Base-by-base conservation (phyloP, 2,888 invertebrate species). In the Drosophila mercatorum region DNA sequence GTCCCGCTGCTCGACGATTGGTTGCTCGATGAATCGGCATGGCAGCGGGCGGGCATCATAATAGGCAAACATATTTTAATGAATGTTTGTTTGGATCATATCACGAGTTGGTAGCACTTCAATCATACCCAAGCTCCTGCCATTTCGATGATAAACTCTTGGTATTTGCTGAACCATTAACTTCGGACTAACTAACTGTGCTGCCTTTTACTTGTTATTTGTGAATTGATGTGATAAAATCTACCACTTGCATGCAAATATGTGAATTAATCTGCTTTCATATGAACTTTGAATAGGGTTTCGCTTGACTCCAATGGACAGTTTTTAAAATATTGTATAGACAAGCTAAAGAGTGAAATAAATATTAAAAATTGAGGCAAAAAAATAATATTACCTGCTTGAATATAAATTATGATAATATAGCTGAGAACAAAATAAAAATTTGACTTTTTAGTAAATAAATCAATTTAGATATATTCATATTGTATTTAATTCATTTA, bases 11-110 rank as follows among this genome's bases (percentile, higher is more conserved):
- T 55, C 59, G 47, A 74, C 70, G 59, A 31, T 51, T 72, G 46
- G 17, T 67, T 10, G 55, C 55, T 38, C 44, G 22, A 22, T 22
- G 44, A 66, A 66, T 71, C 34, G 38, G 38, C 22, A 12, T 8
- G 38, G 5, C 36, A 44, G 36, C 11, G 34, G 34, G 22, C 44
- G 51, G 17, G 58, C 62, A 63, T 52, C 62, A 67, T 68, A 60
- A 72, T 78, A 57, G 62, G 47, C 75, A 77, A 66, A 77, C 59
- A 62, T 46, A 49, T 59, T 65, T 44, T 41, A 77, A 53, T 76
- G 55, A 70, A 53, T 44, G 51, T 34, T 61, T 64, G 40, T 56
- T 41, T 17, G 49, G 41, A 12, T 65, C 66, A 36, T 43, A 65
- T 51, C 65, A 64, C 31, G 55, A 55, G 67, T 61, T 40, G 40